These are phyloP conservation scores for Lycaena phlaeas DNA, from an alignment of 2,888 invertebrate genomes.

Conservation along the genomic window DNA sequence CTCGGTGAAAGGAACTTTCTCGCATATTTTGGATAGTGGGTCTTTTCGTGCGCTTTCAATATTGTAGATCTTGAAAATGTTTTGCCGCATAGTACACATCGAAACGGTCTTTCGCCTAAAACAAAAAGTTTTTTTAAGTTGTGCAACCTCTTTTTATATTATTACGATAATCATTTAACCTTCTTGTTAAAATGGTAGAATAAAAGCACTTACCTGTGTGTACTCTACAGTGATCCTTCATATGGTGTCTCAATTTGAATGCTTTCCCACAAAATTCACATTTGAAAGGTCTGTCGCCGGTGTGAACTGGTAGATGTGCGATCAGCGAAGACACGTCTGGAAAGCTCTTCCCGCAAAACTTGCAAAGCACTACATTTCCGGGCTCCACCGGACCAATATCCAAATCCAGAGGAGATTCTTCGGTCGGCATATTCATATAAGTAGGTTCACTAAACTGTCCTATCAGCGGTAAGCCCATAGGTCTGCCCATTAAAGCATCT, in stretches of 20 bases:
- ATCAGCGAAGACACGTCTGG: conserved; percentile 91
- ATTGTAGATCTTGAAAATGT: conserved; percentile 93
- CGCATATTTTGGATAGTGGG: conserved; percentile 93
- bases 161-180: too few species aligned
- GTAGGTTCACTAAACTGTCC: conserved; percentile 62
- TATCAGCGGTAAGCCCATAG: conserved; percentile 51
- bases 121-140: too few species aligned
- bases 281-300: conserved; percentile 92
- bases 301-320: conserved; percentile 90
- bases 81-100: conserved; percentile 91
- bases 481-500: conserved; percentile 73
- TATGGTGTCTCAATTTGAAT: conserved; percentile 92
- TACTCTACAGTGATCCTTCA: conserved; percentile 95
- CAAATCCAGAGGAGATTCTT: conserved; percentile 75
- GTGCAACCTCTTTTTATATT: too few species aligned
- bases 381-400: conserved; percentile 76
- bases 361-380: conserved; percentile 87
- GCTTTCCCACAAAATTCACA: conserved; percentile 96
- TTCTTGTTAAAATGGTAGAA: background rate
- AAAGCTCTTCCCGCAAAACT: conserved; percentile 94
- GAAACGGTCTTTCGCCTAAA: conserved; percentile 87
- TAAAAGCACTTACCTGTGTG: conserved; percentile 82
- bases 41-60: conserved; percentile 93
- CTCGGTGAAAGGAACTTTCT: conserved; percentile 91
- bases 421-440: conserved; percentile 63